Evolutionary conservation across 2,888 invertebrate genomes (phyloP), one percentile per base, ranked within the genome.

Genomic region (Pollenia angustigena): DNA sequence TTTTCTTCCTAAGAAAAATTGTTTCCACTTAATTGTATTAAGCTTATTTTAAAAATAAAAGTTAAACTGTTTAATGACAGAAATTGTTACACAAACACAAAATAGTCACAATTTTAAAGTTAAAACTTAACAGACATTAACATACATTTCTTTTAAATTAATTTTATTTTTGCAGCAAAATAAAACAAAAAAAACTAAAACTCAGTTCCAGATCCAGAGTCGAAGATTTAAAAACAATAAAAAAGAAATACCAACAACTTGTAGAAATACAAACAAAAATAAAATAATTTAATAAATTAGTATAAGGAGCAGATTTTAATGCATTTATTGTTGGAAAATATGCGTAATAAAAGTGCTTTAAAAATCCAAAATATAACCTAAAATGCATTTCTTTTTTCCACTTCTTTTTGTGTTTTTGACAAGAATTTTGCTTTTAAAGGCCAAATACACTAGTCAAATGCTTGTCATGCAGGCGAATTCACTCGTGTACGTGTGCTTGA

Each of bases 81-180:
- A 48, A 81, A 46, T 66, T 60, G 60, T 72, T 56, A 66, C 44
- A 72, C 14, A 71, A 48, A 64, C 18, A 44, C 9, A n/a, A 56
- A 56, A 16, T 10, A 23, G 2, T 23, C 23, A 23, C 23, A 23
- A 23, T 23, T 23, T 23, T 23, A 23, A 23, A 23, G 18, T 9
- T 18, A 58, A 60, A 60, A 44, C 23, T 69, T 23, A 56, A 69
- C 56, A 62, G 62, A 75, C 75, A 82, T 82, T 82, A 82, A 82
- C 81, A 82, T 69, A 81, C 75, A 82, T 75, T 82, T 82, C 75
- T 82, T 72, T 74, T 40, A 56, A 54, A 56, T 52, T 9, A 60
- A 40, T 50, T 12, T 74, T 50, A 16, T 23, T 54, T n/a, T 64
- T 12, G 44, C 46, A 18, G 9, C n/a, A 16, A 46, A 60, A 23